Percentiles rank a stretch among this genome's conserved stretches.
These are phyloP conservation scores for Setophaga kirtlandii DNA, from an alignment of 2,113 vertebrate genomes.

Conservation along the genomic window DNA sequence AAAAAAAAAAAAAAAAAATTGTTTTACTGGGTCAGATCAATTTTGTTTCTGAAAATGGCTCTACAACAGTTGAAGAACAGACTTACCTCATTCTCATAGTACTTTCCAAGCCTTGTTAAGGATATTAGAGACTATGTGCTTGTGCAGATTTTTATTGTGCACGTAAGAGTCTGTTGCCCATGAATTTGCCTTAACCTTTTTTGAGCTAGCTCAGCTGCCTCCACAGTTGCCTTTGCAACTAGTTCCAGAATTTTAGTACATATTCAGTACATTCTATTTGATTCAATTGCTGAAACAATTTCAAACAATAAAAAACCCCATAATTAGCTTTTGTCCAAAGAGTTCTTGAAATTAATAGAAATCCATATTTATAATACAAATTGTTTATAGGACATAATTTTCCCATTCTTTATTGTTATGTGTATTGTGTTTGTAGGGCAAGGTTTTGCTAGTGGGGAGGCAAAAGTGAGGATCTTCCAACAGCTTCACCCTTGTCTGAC, in stretches of 20 bases:
- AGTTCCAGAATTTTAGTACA: not conserved
- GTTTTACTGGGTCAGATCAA: not conserved
- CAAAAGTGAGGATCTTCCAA: not conserved
- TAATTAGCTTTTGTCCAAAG: not conserved
- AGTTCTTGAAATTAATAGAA: not conserved
- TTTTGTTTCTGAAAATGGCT: not conserved
- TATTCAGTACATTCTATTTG: not conserved
- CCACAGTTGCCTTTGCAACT: not conserved
- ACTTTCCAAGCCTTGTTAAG: not conserved
- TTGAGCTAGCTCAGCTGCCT: not conserved
- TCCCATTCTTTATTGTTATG: not conserved
- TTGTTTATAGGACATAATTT: not conserved
- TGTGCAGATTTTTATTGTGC: not conserved
- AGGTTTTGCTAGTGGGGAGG: not conserved
- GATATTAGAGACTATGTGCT: not conserved
- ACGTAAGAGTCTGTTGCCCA: not conserved
- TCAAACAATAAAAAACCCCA: not conserved
- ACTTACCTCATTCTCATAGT: not conserved
- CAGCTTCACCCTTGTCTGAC: not conserved
- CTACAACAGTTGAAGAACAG: not conserved
- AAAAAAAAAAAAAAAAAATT: not conserved
- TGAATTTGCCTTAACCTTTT: not conserved
- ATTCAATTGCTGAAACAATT: not conserved
- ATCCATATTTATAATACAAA: not conserved
- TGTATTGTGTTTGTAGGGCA: not conserved